Evolutionary conservation across 2,797 vertebrate species (phyloP), one percentile per base, ranked within the genome.

Genomic region (Pangasius mekongensis): DNA sequence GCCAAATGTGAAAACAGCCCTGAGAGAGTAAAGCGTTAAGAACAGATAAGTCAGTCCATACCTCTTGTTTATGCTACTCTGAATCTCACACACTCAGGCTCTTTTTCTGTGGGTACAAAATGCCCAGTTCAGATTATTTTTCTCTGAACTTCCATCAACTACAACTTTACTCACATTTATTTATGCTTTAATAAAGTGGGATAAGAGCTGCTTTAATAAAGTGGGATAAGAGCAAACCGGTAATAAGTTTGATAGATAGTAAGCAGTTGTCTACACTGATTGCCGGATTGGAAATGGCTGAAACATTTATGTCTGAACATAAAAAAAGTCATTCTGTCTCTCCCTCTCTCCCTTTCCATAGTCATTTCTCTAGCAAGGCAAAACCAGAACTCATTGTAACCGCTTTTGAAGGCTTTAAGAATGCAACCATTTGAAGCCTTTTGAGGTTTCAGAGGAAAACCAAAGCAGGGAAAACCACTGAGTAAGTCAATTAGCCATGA

Each of bases 81-180:
- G 92, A 93, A 93, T 92, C 18, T 82, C 91, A 91, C 91, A 95
- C 94, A 90, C 95, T 94, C 94, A 93, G 91, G 91, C 91, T 92
- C 94, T 89, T 95, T 95, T 93, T 92, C 90, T 94, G 91, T 91
- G 18, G 39, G 36, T n/a, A 62, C 58, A 47, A 82, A n/a, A 83
- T 47, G 24, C 11, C 14, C 36, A 16, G 0, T 62, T 60, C 22
- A 11, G 52, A 33, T 91, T 94, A 95, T 95, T 92, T 94, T 93
- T 94, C 94, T 94, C 93, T 92, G 92, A 24, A 14, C 20, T 84
- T 36, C 10, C n/a, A 52, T 67, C 86, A 83, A 90, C 93, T 94
- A 94, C 91, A 92, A 90, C 93, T 90, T 91, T 86, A 93, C 91
- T 94, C 91, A 27, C 93, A 92, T 94, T 95, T 94, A 93, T 94